phyloP scores from a whole-genome alignment of 1,140 invertebrate species.

The Sycophaga agraensis region DNA sequence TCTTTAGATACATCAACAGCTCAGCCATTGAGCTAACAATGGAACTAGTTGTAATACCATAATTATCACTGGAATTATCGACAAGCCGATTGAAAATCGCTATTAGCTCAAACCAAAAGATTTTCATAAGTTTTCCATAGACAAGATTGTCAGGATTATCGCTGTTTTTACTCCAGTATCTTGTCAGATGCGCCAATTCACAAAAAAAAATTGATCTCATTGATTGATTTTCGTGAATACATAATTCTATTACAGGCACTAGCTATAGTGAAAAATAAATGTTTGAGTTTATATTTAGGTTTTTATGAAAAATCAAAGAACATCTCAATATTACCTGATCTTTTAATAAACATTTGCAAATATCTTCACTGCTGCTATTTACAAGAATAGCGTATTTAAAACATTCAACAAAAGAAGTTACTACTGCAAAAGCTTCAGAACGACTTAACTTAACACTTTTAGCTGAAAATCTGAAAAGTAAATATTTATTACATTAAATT shows the following conservation, averaged over 20 bases:
- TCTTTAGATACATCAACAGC: conserved; percentile 35
- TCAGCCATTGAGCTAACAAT: conserved; percentile 30
- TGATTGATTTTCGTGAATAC: conserved; percentile 46
- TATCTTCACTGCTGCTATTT: conserved; percentile 46
- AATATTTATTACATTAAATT: background rate
- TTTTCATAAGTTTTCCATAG: conserved; percentile 54
- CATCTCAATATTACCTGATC: conserved; percentile 50
- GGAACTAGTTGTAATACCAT: conserved; percentile 6
- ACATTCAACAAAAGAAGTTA: conserved; percentile 71
- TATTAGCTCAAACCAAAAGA: conserved; percentile 60
- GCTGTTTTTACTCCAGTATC: conserved; percentile 62
- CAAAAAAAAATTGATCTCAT: conserved; percentile 56
- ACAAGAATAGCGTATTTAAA: conserved; percentile 63
- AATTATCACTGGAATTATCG: conserved; percentile 19
- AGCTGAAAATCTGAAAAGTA: conserved; percentile 48
- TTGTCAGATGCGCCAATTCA: conserved; percentile 56
- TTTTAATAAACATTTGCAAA: conserved; percentile 49
- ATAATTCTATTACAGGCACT: conserved; percentile 54
- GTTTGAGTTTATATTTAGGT: too few relatives aligned
- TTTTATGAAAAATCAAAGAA: too few relatives aligned
- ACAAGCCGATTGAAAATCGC: conserved; percentile 44
- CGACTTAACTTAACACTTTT: conserved; percentile 58
- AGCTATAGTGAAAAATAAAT: conserved; percentile 46
- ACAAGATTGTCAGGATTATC: conserved; percentile 38
- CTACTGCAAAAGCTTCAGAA: conserved; percentile 64